Percentiles rank a stretch among this genome's conserved stretches.
Evolutionary conservation across 2,113 vertebrate species (phyloP).

Genomic region (Phocoena sinus): DNA sequence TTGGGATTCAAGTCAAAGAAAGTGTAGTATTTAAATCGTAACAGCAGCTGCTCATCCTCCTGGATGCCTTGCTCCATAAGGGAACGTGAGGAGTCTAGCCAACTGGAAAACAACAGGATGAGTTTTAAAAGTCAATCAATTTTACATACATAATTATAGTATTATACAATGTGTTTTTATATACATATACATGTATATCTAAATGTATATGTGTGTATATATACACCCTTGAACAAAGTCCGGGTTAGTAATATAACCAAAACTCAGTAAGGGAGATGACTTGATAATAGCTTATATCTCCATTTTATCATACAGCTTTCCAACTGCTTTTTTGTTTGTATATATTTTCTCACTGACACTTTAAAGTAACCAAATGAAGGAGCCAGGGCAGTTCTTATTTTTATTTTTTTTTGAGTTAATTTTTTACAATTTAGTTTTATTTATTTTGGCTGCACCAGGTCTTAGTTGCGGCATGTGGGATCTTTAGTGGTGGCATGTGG

Average conservation of each 20-base stretch:
- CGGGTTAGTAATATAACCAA: not conserved
- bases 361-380: not conserved
- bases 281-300: not conserved
- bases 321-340: not conserved
- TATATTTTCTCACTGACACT: not conserved
- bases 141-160: not conserved
- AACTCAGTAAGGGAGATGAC: not conserved
- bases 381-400: not conserved
- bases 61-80: slow-evolving; percentile 95
- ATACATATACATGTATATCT: not conserved
- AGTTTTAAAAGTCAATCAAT: slow-evolving; percentile 20
- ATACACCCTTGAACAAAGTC: not conserved
- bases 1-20: slow-evolving; percentile 99
- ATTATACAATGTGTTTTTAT: not conserved
- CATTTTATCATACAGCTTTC: not conserved
- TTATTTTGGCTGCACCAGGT: too few relatives aligned
- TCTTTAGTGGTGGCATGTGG: too few relatives aligned
- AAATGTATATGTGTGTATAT: not conserved
- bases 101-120: slow-evolving; percentile 80
- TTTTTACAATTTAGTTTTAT: too few relatives aligned
- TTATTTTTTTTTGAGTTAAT: too few relatives aligned
- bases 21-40: slow-evolving; percentile 97
- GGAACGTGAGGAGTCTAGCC: slow-evolving; percentile 96
- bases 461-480: too few relatives aligned
- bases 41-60: slow-evolving; percentile 89